Percentiles rank a stretch among this genome's conserved stretches.
phyloP scores from a whole-genome alignment of 2,113 vertebrate genomes.

The Eolophus roseicapilla region DNA sequence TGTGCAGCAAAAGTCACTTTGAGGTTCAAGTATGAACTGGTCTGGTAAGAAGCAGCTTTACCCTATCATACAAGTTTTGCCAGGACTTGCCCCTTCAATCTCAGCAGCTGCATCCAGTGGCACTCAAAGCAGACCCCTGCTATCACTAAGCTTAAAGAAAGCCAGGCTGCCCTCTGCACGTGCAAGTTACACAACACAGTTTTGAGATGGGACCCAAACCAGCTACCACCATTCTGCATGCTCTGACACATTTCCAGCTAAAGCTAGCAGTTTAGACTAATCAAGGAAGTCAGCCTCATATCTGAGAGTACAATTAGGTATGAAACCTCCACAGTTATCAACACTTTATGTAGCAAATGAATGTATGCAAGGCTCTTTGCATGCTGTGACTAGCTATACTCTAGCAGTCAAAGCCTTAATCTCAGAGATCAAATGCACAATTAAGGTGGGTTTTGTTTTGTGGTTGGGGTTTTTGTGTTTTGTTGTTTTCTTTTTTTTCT shows the following conservation, averaged over 20 bases:
- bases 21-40: neutral
- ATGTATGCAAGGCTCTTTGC: neutral
- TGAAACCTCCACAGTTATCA: neutral
- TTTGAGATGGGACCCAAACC: neutral
- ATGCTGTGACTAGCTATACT: neutral
- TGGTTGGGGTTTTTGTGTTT: neutral
- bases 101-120: neutral
- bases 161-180: neutral
- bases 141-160: neutral
- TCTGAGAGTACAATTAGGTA: neutral
- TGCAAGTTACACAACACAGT: neutral
- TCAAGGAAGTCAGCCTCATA: neutral
- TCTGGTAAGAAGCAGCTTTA: neutral
- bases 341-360: neutral
- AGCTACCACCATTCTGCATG: neutral
- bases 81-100: neutral
- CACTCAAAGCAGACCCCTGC: neutral
- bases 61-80: neutral
- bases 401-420: neutral
- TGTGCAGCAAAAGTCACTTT: neutral
- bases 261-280: neutral
- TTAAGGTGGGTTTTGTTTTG: neutral
- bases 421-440: neutral
- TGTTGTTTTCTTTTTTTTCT: neutral
- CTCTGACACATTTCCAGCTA: neutral